Percentiles rank a stretch among this genome's conserved stretches.
phyloP scores from a whole-genome alignment of 2,113 vertebrate genomes.

The Meleagris gallopavo region DNA sequence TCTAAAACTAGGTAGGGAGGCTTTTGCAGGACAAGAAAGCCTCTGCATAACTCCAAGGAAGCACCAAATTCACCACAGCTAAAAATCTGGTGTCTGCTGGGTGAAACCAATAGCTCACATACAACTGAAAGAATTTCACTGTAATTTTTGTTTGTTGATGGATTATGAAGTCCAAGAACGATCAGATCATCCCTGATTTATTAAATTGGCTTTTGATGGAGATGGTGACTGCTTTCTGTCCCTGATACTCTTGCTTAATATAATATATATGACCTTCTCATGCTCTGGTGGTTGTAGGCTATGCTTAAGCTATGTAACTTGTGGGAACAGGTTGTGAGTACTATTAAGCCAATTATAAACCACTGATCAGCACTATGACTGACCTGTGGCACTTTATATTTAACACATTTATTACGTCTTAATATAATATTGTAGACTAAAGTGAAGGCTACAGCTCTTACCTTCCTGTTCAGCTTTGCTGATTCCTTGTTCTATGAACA shows the following conservation, averaged over 20 bases:
- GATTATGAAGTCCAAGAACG: background rate
- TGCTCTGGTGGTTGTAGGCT: background rate
- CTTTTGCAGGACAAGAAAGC: background rate
- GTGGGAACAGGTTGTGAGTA: background rate
- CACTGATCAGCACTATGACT: background rate
- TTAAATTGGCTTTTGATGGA: background rate
- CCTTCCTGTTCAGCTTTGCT: background rate
- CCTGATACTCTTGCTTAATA: background rate
- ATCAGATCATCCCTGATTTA: background rate
- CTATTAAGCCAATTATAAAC: background rate
- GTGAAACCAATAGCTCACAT: background rate
- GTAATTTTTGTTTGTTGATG: background rate
- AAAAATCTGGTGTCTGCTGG: background rate
- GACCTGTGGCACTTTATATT: background rate
- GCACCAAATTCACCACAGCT: background rate
- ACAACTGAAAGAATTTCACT: background rate
- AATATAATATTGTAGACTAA: background rate
- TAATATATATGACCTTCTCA: background rate
- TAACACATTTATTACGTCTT: background rate
- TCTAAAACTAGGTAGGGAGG: conserved; percentile 26
- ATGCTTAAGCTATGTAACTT: background rate
- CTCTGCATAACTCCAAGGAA: background rate
- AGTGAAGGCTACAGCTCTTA: background rate
- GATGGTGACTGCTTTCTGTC: background rate
- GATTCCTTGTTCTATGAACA: background rate